A percentile compares a stretch with the other conserved stretches of the same genome.
These are phyloP conservation scores for Zaprionus tsacasi DNA, from an alignment of 1,140 invertebrate genomes.

Conservation along the genomic window DNA sequence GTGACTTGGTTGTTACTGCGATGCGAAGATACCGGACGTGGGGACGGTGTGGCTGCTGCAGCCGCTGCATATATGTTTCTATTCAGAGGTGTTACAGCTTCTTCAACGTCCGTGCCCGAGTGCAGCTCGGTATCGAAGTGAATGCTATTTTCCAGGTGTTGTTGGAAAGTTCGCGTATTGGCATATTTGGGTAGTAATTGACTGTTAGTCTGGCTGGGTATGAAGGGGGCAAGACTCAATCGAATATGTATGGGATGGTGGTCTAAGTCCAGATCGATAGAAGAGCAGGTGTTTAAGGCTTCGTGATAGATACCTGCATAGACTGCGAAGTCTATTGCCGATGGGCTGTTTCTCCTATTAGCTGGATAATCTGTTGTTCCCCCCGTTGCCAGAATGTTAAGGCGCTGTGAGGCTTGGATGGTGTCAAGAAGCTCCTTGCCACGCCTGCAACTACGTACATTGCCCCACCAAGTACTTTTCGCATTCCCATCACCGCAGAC, in stretches of 20 bases:
- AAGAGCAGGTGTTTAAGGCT: not conserved
- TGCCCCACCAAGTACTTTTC: slow-evolving; percentile 10
- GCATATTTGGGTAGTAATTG: not conserved
- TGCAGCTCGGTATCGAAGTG: not conserved
- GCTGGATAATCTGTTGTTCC: not conserved
- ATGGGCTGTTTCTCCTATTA: not conserved
- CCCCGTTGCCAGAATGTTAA: not conserved
- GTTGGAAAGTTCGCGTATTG: slow-evolving; percentile 1
- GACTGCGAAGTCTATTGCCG: not conserved
- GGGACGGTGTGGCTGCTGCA: not conserved
- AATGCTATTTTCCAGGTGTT: not conserved
- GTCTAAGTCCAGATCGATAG: slow-evolving; percentile 9
- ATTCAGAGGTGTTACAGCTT: not conserved
- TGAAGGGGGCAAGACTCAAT: too few species aligned
- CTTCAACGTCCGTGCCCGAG: not conserved
- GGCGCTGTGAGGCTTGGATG: not conserved
- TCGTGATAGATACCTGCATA: not conserved
- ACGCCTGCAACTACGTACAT: not conserved
- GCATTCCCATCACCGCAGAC: slow-evolving; percentile 5
- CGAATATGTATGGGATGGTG: not conserved
- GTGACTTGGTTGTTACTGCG: too few species aligned
- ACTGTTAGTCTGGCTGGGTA: not conserved
- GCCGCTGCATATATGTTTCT: not conserved
- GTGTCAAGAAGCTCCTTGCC: not conserved
- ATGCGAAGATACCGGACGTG: not conserved